Evolutionary conservation across 2,888 invertebrate species (phyloP).

Genomic region (Platynereis dumerilii): DNA sequence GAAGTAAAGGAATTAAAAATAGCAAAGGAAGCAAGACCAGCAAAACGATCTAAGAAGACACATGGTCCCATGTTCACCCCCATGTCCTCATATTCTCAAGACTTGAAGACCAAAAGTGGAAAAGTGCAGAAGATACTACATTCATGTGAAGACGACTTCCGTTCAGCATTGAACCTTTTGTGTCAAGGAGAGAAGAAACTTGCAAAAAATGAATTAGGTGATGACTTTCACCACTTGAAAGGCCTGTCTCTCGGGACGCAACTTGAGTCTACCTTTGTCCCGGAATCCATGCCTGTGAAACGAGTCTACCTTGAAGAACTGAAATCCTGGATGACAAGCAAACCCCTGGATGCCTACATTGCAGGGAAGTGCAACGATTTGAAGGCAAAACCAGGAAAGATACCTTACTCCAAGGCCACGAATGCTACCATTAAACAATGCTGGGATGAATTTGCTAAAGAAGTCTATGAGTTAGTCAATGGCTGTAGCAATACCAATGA

Average conservation of each 20-base stretch:
- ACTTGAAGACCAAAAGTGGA: too few relatives aligned
- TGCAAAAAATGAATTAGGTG: neutral
- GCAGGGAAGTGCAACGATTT: slow-evolving; percentile 16
- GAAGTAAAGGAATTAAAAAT: too few relatives aligned
- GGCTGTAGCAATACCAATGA: neutral
- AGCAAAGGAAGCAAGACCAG: too few relatives aligned
- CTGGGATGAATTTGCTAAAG: slow-evolving; percentile 6
- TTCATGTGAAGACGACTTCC: neutral
- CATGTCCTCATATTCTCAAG: too few relatives aligned
- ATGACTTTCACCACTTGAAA: slow-evolving; percentile 19
- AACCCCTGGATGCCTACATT: slow-evolving; percentile 24
- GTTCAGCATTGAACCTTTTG: slow-evolving; percentile 2
- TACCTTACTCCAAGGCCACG: slow-evolving; percentile 12
- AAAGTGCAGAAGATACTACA: slow-evolving; percentile 11
- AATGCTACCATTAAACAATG: slow-evolving; percentile 11
- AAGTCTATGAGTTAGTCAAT: slow-evolving; percentile 11
- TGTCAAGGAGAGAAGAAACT: slow-evolving; percentile 8
- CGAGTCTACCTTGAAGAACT: slow-evolving; percentile 23
- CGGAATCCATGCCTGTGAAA: slow-evolving; percentile 18
- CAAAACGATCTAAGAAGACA: too few relatives aligned
- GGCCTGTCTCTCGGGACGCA: slow-evolving; percentile 27
- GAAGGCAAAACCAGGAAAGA: slow-evolving; percentile 1
- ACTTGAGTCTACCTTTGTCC: slow-evolving; percentile 24
- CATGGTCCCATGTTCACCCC: too few relatives aligned
- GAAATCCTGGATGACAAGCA: slow-evolving; percentile 24